Evolutionary conservation across 2,797 vertebrate species (phyloP).

Genomic region (Catharus ustulatus): DNA sequence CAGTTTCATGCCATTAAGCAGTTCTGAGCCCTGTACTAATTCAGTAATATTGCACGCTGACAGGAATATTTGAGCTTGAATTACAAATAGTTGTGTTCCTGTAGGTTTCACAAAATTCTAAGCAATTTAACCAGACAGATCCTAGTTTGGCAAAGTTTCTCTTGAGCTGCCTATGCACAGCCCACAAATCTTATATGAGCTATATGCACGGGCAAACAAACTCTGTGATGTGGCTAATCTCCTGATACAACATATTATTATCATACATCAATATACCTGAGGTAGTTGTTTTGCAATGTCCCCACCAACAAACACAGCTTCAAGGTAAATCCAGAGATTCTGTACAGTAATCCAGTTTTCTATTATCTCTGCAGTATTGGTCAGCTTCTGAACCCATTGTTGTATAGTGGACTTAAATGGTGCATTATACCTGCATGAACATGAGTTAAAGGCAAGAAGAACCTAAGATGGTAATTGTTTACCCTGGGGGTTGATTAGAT

Average conservation of each 20-base stretch:
- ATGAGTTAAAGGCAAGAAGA: background rate
- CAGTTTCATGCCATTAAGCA: background rate
- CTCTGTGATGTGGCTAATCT: background rate
- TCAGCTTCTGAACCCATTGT: slow-evolving; percentile 85
- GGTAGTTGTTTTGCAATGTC: slow-evolving; percentile 89
- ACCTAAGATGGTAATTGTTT: background rate
- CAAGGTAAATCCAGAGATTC: slow-evolving; percentile 90
- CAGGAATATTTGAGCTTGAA: background rate
- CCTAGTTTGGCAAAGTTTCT: background rate
- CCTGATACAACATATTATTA: background rate
- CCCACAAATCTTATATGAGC: background rate
- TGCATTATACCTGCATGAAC: slow-evolving; percentile 79
- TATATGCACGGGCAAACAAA: background rate
- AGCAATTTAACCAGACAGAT: background rate
- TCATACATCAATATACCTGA: slow-evolving; percentile 71
- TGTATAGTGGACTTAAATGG: slow-evolving; percentile 83
- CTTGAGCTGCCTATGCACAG: background rate
- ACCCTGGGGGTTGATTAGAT: background rate
- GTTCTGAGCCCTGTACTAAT: background rate
- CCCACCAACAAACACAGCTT: slow-evolving; percentile 89
- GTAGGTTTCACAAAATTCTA: background rate
- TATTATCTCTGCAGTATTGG: slow-evolving; percentile 84
- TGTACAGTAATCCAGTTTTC: slow-evolving; percentile 87
- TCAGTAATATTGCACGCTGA: background rate
- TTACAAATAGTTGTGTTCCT: background rate